Evolutionary conservation across 1,140 invertebrate species (phyloP).

Genomic region (Diuraphis noxia): DNA sequence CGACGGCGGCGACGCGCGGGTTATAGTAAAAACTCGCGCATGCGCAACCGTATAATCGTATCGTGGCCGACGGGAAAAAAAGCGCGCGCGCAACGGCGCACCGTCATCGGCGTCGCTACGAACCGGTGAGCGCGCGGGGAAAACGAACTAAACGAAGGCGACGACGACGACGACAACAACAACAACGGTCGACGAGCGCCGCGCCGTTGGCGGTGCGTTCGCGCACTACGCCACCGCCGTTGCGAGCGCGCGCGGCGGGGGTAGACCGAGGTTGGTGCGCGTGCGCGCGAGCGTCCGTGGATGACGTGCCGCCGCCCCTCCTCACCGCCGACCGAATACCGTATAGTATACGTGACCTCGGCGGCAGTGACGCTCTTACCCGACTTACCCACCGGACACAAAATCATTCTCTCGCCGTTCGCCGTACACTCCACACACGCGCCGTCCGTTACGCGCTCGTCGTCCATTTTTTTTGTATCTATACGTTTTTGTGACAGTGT

Average conservation of each 20-base stretch:
- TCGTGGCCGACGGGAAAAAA: neutral
- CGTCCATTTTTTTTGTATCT: conserved; percentile 44
- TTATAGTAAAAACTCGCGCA: neutral
- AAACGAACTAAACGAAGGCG: neutral
- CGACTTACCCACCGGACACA: neutral
- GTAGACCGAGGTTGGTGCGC: neutral
- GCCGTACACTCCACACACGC: neutral
- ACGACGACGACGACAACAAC: neutral
- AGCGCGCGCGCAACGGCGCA: neutral
- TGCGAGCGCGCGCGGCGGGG: neutral
- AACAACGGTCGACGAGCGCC: conserved; percentile 9
- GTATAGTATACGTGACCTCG: conserved; percentile 40
- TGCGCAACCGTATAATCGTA: neutral
- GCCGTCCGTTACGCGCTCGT: neutral
- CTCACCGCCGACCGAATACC: neutral
- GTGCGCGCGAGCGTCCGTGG: neutral
- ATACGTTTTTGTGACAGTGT: neutral
- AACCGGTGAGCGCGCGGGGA: neutral
- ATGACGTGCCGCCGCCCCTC: conserved; percentile 34
- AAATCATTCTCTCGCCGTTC: conserved; percentile 32
- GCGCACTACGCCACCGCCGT: neutral
- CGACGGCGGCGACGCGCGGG: neutral
- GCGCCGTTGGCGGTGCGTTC: neutral
- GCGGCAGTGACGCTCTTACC: conserved; percentile 30
- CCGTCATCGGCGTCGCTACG: neutral